phyloP scores from a whole-genome alignment of 2,888 invertebrate species.

The Amaurobius ferox region DNA sequence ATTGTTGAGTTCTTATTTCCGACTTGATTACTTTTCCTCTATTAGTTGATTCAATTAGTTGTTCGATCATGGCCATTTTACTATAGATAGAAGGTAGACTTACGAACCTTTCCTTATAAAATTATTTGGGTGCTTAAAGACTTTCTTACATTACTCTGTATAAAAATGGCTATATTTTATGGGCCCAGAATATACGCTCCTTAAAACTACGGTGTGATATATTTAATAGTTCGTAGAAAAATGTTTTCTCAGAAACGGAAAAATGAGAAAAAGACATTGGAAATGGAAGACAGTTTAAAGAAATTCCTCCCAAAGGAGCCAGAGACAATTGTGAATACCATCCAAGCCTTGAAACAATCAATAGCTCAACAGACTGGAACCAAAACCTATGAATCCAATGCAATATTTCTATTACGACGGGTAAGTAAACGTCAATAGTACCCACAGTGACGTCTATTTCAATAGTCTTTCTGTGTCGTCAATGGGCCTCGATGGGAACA shows the following conservation, averaged over 20 bases:
- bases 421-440: neutral
- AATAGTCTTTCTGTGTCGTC: neutral
- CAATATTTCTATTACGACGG: neutral
- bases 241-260: neutral
- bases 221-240: neutral
- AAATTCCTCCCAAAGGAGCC: neutral
- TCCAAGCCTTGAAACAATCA: constrained; percentile 11
- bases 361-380: constrained; percentile 7
- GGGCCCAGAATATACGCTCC: too few relatives aligned
- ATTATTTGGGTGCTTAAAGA: too few relatives aligned
- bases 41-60: too few relatives aligned
- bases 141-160: too few relatives aligned
- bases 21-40: too few relatives aligned
- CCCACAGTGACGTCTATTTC: constrained; percentile 1
- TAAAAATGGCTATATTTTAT: too few relatives aligned
- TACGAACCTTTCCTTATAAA: too few relatives aligned
- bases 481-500: constrained; percentile 26
- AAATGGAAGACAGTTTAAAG: neutral
- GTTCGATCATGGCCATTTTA: too few relatives aligned
- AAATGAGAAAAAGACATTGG: neutral
- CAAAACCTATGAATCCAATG: constrained; percentile 11
- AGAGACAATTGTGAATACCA: neutral
- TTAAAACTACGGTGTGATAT: neutral
- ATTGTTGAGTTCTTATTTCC: too few relatives aligned
- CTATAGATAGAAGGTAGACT: too few relatives aligned